Evolutionary conservation across 2,797 vertebrate species (phyloP), one percentile per base, ranked within the genome.

Genomic region (Poecilia picta): DNA sequence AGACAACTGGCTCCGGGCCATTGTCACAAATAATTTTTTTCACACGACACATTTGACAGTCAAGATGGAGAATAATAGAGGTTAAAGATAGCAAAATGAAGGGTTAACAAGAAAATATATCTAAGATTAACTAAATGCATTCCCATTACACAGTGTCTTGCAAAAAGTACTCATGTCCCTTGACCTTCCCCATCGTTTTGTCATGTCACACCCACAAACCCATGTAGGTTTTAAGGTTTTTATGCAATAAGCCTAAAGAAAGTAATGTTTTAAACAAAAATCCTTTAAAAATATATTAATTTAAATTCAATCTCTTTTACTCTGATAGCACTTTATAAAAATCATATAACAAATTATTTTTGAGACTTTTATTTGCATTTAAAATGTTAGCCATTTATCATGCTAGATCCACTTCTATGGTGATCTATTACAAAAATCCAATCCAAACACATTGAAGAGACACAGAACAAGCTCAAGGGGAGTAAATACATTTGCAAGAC

Each of bases 31-130:
- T 81, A 10, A 84, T 88, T 83, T 85, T 89, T 90, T 90, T 78
- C 80, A 74, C 18, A 5, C 74, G 66, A 82, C 75, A 6, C 84
- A 77, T 83, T 74, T 92, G 91, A 89, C 91, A 89, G 83, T 80
- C 88, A 83, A 78, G 86, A 85, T 90, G 85, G 87, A 91, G 89
- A 89, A 85, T 89, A 92, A 93, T 88, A 59, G 89, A 80, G 87
- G 87, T 92, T 90, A 92, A 89, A 91, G 85, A 87, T 83, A 82
- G 83, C 86, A 86, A 87, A 87, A 79, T 80, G 80, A 83, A 90
- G 86, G 81, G 89, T 91, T 92, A 92, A 12, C 68, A 71, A 43
- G 68, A 20, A 45, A n/a, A 16, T 7, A 36, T 23, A 41, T 66
- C 64, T 66, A 39, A 66, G 36, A 66, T 66, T 10, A 66, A 66